These are phyloP conservation scores for Neopelma chrysocephalum DNA, from an alignment of 2,797 vertebrate species.

Conservation along the genomic window DNA sequence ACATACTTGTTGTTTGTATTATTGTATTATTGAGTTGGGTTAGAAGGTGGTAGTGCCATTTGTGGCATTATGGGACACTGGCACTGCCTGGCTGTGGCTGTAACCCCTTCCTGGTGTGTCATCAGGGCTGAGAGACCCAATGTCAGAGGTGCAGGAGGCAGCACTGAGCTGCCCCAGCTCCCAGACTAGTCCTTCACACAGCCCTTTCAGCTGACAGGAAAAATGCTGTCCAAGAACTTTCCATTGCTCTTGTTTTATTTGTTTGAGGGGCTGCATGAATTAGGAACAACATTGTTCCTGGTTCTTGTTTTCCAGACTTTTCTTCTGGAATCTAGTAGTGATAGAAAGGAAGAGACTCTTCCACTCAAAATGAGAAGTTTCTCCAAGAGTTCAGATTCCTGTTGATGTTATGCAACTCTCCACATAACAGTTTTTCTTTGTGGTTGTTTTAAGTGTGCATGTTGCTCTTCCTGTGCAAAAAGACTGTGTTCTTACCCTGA, in stretches of 20 bases:
- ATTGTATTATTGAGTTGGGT: background rate
- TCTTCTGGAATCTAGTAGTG: background rate
- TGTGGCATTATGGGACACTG: background rate
- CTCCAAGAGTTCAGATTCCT: background rate
- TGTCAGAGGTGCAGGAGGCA: background rate
- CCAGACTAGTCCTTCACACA: background rate
- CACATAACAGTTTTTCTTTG: background rate
- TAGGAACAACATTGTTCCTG: background rate
- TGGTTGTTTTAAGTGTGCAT: background rate
- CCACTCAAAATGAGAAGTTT: background rate
- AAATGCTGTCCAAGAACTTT: background rate
- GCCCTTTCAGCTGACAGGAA: background rate
- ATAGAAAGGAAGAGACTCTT: background rate
- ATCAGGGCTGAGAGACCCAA: fast-evolving
- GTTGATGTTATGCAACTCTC: background rate
- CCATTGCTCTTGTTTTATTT: background rate
- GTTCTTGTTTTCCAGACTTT: background rate
- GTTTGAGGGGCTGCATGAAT: background rate
- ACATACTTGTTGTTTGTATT: background rate
- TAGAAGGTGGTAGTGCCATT: background rate
- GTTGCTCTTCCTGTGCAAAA: background rate
- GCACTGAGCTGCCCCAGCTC: background rate
- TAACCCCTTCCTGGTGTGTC: background rate
- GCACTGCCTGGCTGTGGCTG: background rate
- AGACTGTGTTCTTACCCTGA: background rate